phyloP scores from a whole-genome alignment of 30 jellyfish, hydroid and myxozoan genomes.

The Chrysaora quinquecirrha region DNA sequence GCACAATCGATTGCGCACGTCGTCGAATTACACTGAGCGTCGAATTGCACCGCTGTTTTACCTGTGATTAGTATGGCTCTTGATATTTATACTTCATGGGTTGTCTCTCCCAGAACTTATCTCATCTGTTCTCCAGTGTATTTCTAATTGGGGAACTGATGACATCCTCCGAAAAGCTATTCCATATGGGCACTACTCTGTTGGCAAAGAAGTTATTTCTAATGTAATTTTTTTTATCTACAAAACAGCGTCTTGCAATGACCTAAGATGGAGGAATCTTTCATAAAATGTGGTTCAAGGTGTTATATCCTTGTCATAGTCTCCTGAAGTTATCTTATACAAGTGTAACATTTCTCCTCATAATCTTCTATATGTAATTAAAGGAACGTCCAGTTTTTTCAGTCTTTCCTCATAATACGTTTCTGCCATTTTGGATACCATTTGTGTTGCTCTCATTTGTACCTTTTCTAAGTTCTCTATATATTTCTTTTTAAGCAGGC shows the following conservation, averaged over 20 bases:
- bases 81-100: not conserved
- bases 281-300: not conserved
- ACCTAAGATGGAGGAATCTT: not conserved
- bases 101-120: too few species aligned
- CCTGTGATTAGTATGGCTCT: too few species aligned
- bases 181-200: not conserved
- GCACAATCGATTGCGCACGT: too few species aligned
- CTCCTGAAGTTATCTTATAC: not conserved
- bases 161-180: not conserved
- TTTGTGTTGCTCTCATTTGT: constrained; percentile 3
- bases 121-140: too few species aligned
- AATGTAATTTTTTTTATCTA: not conserved
- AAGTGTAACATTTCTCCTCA: constrained; percentile 2
- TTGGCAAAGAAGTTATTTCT: constrained; percentile 4
- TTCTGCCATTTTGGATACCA: constrained; percentile 1
- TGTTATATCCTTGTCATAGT: not conserved
- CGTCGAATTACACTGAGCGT: too few species aligned
- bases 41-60: too few species aligned
- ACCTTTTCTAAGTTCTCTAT: constrained; percentile 10
- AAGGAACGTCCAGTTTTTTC: constrained; percentile 10
- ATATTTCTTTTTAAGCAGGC: constrained; percentile 9
- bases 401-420: not conserved
- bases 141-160: not conserved
- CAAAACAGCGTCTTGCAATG: constrained; percentile 3
- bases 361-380: constrained; percentile 4